Evolutionary conservation across 2,888 invertebrate genomes (phyloP), one percentile per base, ranked within the genome.

Genomic region (Microchrysa polita): DNA sequence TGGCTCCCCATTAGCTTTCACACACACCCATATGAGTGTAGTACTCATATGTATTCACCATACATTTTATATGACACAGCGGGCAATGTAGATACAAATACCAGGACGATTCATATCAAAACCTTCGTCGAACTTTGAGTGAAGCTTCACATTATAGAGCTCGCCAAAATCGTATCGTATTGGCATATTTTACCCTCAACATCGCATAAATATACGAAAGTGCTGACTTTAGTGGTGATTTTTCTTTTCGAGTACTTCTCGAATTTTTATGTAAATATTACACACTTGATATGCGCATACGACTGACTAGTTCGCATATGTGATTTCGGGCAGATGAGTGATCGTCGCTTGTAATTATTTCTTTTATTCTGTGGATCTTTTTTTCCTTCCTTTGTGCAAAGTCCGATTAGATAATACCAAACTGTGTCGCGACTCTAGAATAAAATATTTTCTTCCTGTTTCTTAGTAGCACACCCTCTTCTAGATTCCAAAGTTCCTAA

Each of bases 1-100:
- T 12, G 48, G 40, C 59, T 27, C n/a, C 34, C 44, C 44, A 44
- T 48, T 44, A 65, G 65, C 65, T 65, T 65, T 48, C 65, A 65
- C 65, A 63, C 18, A 40, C 23, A 34, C 20, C 61, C 61, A 42
- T 63, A 18, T 42, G 65, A 42, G 18, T 16, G 10, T 22, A 22
- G 60, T 60, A 27, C 27, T 12, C 60, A 60, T 60, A 61, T 16
- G 61, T 61, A 34, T 34, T 34, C 7, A 34, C 2, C 27, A 34
- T 34, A 34, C 27, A 34, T 34, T 34, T 34, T 34, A 34, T 34
- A 34, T 34, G 27, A 34, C n/a, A n/a, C n/a, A n/a, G n/a, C 27
- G 27, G 27, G 27, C 2, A 34, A n/a, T n/a, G 27, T 7, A 34
- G 27, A n/a, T 34, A 34, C 27, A 34, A 2, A 34, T 34, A 7